Evolutionary conservation across 2,888 invertebrate genomes (phyloP), one percentile per base, ranked within the genome.

Genomic region (Dasypolia templi): DNA sequence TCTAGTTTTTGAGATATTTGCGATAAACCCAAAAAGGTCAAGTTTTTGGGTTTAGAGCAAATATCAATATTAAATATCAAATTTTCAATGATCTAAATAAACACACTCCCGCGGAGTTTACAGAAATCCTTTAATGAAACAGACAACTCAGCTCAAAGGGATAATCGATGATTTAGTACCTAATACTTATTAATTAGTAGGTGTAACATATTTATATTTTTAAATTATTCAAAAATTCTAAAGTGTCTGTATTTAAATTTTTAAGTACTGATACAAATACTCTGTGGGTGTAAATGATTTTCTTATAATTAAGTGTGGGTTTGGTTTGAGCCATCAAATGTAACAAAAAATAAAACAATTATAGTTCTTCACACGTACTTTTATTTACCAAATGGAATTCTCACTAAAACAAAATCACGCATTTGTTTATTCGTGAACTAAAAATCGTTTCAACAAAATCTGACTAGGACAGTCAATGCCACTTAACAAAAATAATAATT

Each of bases 381-480:
- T 94, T 94, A 94, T 93, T 94, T 91, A 89, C 86, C 89, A 91
- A 92, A 89, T 87, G 89, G 89, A 88, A 88, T 77, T 93, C 92
- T 94, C 93, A 94, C 93, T 94, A 92, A 93, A 93, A 91, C 92
- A 90, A 93, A 94, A 94, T 95, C 95, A 94, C 94, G 77, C 90
- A 89, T 90, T 89, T 77, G 77, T 87, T 88, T 85, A 86, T 87
- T 89, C 88, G 84, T 87, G 88, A 89, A 91, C 89, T 87, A 87
- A 90, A 85, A 88, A 86, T 83, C 81, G 68, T 86, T 85, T 89
- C 86, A 91, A 92, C 90, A 92, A 89, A 90, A 89, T 88, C 87
- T 93, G 95, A 95, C 95, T 95, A 95, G 94, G 91, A 88, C 89
- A 92, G 91, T 89, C 90, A 89, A 89, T 82, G 89, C 89, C 88